Evolutionary conservation across 2,888 invertebrate genomes (phyloP).

Genomic region (Drosophila hamatofila): DNA sequence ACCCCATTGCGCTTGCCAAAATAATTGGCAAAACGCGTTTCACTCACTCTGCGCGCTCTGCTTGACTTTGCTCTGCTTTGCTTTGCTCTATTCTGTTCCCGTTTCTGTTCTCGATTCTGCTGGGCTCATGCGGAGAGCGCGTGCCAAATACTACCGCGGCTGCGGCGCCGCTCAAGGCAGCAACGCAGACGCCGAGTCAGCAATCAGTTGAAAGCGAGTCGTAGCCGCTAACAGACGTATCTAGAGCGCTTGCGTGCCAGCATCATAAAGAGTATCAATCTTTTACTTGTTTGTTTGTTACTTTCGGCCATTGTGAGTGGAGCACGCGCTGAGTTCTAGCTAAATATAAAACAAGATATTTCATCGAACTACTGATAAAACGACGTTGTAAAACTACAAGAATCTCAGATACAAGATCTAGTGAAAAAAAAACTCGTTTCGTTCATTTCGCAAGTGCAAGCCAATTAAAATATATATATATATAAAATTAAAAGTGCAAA

Average conservation of each 20-base stretch:
- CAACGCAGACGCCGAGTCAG: slow-evolving; percentile 27
- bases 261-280: background rate
- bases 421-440: slow-evolving; percentile 50
- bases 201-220: slow-evolving; percentile 72
- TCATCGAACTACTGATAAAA: slow-evolving; percentile 59
- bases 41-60: background rate
- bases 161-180: slow-evolving; percentile 38
- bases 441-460: slow-evolving; percentile 40
- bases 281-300: background rate
- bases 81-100: background rate
- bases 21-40: slow-evolving; percentile 43
- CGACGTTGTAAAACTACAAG: slow-evolving; percentile 21
- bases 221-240: slow-evolving; percentile 68
- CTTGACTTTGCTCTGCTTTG: background rate
- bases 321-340: slow-evolving; percentile 31
- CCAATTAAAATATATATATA: slow-evolving; percentile 40
- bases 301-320: slow-evolving; percentile 1
- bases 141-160: slow-evolving; percentile 42
- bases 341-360: slow-evolving; percentile 38
- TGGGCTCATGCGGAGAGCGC: slow-evolving; percentile 26
- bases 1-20: slow-evolving; percentile 61
- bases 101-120: slow-evolving; percentile 12
- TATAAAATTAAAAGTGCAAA: slow-evolving; percentile 31
- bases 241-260: slow-evolving; percentile 63
- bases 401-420: slow-evolving; percentile 23